Evolutionary conservation across 1,140 invertebrate genomes (phyloP), one percentile per base, ranked within the genome.

Genomic region (Drosophila azteca): DNA sequence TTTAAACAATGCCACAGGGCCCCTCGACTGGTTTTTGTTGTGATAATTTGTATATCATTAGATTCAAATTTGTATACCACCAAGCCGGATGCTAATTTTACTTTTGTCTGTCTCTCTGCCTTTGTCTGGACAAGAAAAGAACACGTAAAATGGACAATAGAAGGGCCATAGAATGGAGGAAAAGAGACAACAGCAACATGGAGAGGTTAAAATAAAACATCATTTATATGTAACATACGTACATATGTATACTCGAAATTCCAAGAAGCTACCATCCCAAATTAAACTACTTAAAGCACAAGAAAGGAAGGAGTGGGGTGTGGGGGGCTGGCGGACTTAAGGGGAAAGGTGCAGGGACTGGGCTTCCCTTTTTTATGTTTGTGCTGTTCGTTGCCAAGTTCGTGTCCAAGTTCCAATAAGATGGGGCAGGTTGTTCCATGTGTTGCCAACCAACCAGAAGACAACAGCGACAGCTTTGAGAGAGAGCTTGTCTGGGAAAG

Each of bases 221-320:
- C 54, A 62, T 70, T 53, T 78, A 66, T 77, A 62, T 72, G 61
- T 64, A 58, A 62, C 59, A 70, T 70, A 59, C 59, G 66, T 70
- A 59, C 35, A 39, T 4, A 39, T 11, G 11, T 26, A 4, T 6
- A 13, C 35, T 39, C 35, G 11, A 65, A 83, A 78, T 82, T 83
- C 79, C 7, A 22, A 65, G 79, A 82, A 81, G 75, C 52, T 63
- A 50, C 51, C 45, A 43, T 17, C 31, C 46, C 45, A 68, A 66
- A 68, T 49, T 48, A 52, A 74, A 58, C 58, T 74, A 69, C 43
- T 57, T 44, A 51, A 44, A 63, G 62, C n/a, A 55, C 39, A 71
- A 57, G 65, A 29, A 31, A 22, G 43, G 22, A 6, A 20, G 15
- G 26, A 13, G 9, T 1, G 2, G n/a, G 31, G 46, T 11, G 9